Conservation (phyloP, 1,140 invertebrate species). For the Aphidius gifuensis region DNA sequence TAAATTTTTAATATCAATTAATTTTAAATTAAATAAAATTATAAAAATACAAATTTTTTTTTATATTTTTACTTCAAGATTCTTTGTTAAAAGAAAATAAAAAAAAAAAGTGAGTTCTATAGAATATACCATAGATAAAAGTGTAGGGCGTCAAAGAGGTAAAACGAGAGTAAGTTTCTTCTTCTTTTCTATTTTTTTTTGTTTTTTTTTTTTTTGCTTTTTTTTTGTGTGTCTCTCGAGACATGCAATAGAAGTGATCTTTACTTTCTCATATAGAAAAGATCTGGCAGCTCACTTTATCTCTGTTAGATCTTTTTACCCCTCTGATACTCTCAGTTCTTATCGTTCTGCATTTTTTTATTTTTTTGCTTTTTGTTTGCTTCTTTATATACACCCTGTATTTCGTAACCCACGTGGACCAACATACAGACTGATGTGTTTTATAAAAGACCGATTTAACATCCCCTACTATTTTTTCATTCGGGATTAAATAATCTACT, state of each 20-base stretch:
- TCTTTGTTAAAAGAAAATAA: no score
- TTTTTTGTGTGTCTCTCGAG: conserved; percentile 49
- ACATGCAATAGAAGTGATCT: conserved; percentile 43
- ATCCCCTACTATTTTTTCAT: no score
- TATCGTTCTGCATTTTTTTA: conserved; percentile 4
- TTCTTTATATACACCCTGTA: conserved; percentile 22
- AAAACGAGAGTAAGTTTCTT: conserved; percentile 7
- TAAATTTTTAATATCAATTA: no score
- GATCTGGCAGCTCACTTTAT: conserved; percentile 50
- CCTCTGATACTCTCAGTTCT: conserved; percentile 18
- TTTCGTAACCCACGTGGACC: neutral
- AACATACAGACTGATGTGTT: no score
- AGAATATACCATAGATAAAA: conserved; percentile 21
- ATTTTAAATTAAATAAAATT: no score
- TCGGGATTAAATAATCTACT: no score
- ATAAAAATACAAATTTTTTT: no score
- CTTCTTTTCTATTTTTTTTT: no score
- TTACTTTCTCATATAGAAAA: conserved; percentile 44
- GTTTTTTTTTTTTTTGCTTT: conserved; percentile 40
- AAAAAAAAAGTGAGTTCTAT: neutral
- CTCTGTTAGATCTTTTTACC: conserved; percentile 44
- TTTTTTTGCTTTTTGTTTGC: neutral
- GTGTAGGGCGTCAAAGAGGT: conserved; percentile 24
- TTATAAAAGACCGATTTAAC: no score
- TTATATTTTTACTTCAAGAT: no score